A percentile compares a stretch with the other conserved stretches of the same genome.
Evolutionary conservation across 2,113 vertebrate genomes (phyloP).

Genomic region (Lophura nycthemera): DNA sequence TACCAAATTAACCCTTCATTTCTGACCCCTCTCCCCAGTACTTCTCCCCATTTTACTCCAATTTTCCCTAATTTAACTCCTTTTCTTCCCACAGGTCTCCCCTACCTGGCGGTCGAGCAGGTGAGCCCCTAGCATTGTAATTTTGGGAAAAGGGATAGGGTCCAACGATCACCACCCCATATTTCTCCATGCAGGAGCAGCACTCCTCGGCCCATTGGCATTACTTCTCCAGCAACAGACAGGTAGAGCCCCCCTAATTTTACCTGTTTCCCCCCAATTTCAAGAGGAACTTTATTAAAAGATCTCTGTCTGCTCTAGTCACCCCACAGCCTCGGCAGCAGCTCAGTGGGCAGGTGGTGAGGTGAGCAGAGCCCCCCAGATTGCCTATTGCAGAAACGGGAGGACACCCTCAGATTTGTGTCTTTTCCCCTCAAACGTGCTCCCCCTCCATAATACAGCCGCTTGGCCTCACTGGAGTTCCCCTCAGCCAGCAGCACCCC

Average conservation of each 20-base stretch:
- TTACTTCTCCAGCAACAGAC: not conserved
- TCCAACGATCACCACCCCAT: not conserved
- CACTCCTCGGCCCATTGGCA: not conserved
- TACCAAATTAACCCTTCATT: not conserved
- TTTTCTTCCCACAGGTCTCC: not conserved
- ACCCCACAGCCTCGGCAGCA: not conserved
- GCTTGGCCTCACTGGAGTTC: not conserved
- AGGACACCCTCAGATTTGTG: not conserved
- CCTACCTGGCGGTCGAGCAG: not conserved
- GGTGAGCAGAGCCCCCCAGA: not conserved
- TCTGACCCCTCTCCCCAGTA: not conserved
- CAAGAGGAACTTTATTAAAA: not conserved
- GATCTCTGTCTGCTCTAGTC: not conserved
- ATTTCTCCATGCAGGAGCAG: not conserved
- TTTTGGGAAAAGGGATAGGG: not conserved
- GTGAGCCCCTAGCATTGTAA: not conserved
- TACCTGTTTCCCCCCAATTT: not conserved
- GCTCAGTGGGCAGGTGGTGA: not conserved
- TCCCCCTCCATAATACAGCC: not conserved
- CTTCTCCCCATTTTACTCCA: not conserved
- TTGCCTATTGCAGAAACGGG: not conserved
- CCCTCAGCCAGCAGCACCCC: no score
- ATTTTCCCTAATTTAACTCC: not conserved
- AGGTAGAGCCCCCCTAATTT: not conserved
- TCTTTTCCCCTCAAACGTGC: not conserved